Evolutionary conservation across 2,888 invertebrate genomes (phyloP).

Genomic region (Ophion ventricosus): DNA sequence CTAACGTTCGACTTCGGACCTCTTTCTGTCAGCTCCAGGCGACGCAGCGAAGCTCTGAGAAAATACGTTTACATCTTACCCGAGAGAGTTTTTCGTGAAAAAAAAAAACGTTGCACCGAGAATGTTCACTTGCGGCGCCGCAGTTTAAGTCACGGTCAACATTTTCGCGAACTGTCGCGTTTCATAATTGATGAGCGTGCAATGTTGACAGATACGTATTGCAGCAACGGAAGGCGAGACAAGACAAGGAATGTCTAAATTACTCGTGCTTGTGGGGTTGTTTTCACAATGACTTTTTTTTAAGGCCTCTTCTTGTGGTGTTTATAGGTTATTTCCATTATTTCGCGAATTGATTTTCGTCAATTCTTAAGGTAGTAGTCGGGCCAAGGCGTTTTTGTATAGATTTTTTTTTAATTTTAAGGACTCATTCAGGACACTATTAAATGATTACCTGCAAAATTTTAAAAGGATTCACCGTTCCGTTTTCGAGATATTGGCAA

Average conservation of each 20-base stretch:
- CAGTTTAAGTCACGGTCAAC: constrained; percentile 26
- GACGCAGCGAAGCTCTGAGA: neutral
- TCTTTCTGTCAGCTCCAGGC: constrained; percentile 24
- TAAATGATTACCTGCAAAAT: no score
- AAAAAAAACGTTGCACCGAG: constrained; percentile 39
- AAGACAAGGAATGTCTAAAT: constrained; percentile 13
- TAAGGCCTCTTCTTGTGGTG: neutral
- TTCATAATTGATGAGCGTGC: constrained; percentile 41
- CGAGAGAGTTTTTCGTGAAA: constrained; percentile 18
- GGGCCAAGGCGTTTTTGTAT: no score
- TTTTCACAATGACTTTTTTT: neutral
- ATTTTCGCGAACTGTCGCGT: constrained; percentile 8
- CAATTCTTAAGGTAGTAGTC: no score
- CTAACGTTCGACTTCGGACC: constrained; percentile 29
- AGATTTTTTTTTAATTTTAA: no score
- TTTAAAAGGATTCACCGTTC: no score
- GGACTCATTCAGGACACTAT: no score
- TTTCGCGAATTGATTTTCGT: no score
- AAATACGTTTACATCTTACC: constrained; percentile 11
- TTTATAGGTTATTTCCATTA: neutral
- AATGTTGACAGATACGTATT: constrained; percentile 4
- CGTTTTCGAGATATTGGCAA: no score
- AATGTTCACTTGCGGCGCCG: constrained; percentile 26
- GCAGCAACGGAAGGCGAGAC: neutral
- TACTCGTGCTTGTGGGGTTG: neutral